Evolutionary conservation across 2,888 invertebrate species (phyloP), one percentile per base, ranked within the genome.

Genomic region (Latrodectus hesperus): DNA sequence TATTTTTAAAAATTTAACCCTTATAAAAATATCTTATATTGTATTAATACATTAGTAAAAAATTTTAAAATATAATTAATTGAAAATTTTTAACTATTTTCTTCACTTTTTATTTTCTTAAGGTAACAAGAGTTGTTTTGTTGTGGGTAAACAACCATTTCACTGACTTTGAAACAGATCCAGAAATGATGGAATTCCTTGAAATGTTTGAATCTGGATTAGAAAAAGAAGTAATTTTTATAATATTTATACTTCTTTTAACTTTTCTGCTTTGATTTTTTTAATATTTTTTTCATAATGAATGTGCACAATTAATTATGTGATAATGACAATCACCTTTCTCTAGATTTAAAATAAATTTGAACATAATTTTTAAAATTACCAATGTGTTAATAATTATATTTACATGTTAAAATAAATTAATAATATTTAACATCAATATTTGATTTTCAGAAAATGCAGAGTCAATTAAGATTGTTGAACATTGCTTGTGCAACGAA

Each of bases 131-230:
- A 87, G 98, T 99, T 0, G 97, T 99, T 12, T 93, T 99, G 70
- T 94, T 99, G 12, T 99, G 99, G 99, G 99, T 99, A 1, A 99
- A 99, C 93, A 99, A 98, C 93, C 98, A 99, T 93, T 99, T 98
- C 92, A 98, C 98, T 67, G 99, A 99, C 92, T 99, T 99, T 93
- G 98, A 98, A 94, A 98, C 96, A 9, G 97, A 98, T 93, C 96
- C 97, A 38, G 95, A 95, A 88, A 98, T 99, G 98, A 98, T 98
- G 95, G 97, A 98, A 91, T 98, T 98, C 92, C 93, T 99, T 89
- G 98, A 98, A 92, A 95, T 95, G 89, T 98, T 99, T 93, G 98
- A 99, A 93, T 94, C 95, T 89, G 95, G 95, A 80, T 93, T 98
- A 89, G 97, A 97, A 91, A 94, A 94, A 90, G 96, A 97, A 91